Conservation (phyloP, 2,113 vertebrate species). For the Phaethornis superciliosus region DNA sequence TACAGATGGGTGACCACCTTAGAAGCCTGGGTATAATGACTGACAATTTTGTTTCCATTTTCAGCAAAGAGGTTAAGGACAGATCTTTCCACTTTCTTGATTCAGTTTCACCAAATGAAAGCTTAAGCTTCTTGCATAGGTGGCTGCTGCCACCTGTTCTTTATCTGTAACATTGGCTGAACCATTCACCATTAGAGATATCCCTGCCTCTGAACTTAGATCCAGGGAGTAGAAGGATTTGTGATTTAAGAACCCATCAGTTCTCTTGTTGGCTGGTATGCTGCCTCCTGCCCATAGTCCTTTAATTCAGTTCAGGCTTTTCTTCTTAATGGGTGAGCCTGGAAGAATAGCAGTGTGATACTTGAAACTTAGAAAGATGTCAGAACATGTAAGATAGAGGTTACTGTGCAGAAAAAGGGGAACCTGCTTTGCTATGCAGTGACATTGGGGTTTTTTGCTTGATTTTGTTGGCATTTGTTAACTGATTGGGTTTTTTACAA, state of each 20-base stretch:
- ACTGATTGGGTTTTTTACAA: neutral
- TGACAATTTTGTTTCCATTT: neutral
- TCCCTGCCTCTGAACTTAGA: neutral
- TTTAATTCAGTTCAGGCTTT: neutral
- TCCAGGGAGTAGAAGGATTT: neutral
- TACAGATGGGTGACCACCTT: neutral
- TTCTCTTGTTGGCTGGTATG: neutral
- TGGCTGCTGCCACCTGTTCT: neutral
- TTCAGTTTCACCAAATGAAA: neutral
- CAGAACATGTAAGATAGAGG: neutral
- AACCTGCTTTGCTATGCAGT: neutral
- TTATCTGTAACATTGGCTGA: neutral
- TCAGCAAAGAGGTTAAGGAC: neutral
- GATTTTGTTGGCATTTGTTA: neutral
- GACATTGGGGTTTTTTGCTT: neutral
- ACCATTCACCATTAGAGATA: fast-evolving
- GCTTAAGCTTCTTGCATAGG: neutral
- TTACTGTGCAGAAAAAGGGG: neutral
- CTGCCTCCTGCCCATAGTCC: neutral
- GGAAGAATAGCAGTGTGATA: neutral
- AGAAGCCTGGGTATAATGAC: neutral
- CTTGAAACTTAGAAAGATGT: neutral
- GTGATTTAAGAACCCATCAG: neutral
- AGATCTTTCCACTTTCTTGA: neutral
- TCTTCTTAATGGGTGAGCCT: neutral